These are phyloP conservation scores for Cyclargus thomasi DNA, from an alignment of 1,140 invertebrate species.

Conservation along the genomic window DNA sequence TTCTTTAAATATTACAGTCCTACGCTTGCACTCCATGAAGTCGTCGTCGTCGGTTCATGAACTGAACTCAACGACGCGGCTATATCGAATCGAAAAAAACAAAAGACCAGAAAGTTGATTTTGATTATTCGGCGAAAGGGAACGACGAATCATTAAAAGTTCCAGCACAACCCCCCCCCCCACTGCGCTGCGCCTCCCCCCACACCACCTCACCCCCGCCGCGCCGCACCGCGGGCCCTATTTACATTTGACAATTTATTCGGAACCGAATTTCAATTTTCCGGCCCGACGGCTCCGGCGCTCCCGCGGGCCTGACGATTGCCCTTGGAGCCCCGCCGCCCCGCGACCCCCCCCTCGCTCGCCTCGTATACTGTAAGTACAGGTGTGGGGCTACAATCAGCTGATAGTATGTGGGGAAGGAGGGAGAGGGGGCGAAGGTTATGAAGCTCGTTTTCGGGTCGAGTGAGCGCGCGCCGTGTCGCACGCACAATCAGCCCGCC, in stretches of 20 bases:
- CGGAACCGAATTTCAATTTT: constrained; percentile 3
- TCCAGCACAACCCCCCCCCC: neutral
- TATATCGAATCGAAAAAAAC: neutral
- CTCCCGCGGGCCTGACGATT: neutral
- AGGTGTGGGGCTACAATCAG: neutral
- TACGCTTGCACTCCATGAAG: no score
- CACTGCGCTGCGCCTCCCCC: no score
- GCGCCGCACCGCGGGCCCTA: neutral
- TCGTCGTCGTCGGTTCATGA: no score
- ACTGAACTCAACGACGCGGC: no score
- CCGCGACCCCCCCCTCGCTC: no score
- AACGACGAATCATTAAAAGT: neutral
- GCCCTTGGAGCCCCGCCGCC: no score
- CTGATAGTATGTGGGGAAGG: neutral
- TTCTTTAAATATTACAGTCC: no score
- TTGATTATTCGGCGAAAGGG: neutral
- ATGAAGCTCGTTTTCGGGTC: neutral
- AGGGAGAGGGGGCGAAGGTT: neutral
- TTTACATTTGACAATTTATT: constrained; percentile 4
- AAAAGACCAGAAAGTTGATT: neutral
- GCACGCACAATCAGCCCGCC: neutral
- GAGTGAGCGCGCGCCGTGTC: neutral
- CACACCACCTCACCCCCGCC: no score
- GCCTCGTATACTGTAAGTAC: neutral
- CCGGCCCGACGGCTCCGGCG: neutral